Evolutionary conservation across 2,113 vertebrate species (phyloP).

Genomic region (Aramus guarauna): DNA sequence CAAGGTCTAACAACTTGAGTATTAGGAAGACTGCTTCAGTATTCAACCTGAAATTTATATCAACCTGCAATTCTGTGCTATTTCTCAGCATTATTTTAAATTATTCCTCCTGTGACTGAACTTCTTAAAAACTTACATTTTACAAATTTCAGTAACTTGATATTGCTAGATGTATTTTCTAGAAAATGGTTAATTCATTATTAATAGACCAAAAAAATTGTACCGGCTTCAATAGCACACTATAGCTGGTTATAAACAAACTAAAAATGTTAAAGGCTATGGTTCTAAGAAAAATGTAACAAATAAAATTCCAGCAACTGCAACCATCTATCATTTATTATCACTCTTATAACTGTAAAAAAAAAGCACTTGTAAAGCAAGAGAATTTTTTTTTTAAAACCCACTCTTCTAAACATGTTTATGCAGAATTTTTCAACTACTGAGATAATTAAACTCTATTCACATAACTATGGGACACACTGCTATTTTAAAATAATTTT

Average conservation of each 20-base stretch:
- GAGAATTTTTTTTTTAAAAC: not conserved
- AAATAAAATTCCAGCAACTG: not conserved
- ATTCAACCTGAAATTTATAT: not conserved
- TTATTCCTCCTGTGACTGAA: not conserved
- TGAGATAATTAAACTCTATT: not conserved
- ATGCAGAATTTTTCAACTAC: not conserved
- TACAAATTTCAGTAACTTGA: not conserved
- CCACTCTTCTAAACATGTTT: not conserved
- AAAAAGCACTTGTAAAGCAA: not conserved
- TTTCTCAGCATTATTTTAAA: not conserved
- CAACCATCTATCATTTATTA: not conserved
- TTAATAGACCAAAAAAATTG: not conserved
- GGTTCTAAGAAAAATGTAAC: not conserved
- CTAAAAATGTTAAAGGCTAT: not conserved
- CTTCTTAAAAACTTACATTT: not conserved
- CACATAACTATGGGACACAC: accelerated
- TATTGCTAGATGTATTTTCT: not conserved
- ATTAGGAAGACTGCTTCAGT: not conserved
- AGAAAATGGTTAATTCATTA: not conserved
- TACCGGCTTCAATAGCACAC: not conserved
- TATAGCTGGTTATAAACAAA: not conserved
- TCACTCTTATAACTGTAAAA: not conserved
- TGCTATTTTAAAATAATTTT: not conserved
- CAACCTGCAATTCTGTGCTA: not conserved
- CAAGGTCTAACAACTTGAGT: not conserved